Base-by-base conservation (phyloP, 2,797 vertebrate species). In the Petrocephalus sullivani region DNA sequence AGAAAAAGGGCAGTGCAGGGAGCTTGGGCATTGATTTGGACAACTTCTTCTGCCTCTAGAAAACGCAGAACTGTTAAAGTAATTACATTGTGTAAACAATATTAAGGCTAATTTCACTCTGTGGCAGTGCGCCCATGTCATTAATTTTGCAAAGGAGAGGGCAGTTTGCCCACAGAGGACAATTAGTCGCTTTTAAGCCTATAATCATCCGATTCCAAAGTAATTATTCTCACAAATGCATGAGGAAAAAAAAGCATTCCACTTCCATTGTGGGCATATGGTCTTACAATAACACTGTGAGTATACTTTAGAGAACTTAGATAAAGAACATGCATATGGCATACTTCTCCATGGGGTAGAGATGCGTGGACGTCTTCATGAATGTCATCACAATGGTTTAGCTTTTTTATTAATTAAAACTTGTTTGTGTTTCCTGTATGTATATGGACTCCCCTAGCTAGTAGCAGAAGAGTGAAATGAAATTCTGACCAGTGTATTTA, bases 101-200 rank as follows among this genome's bases (percentile, higher is more conserved):
- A 14, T 85, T 86, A 14, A 87, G 84, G 87, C 84, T 87, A 89
- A 89, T 90, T 90, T 86, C 85, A 75, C 57, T 5, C 60, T 23
- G 88, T 92, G 92, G 91, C 91, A 89, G 88, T 89, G 8, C 90
- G 89, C 89, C 91, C 89, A 90, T 85, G 78, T 49, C 83, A 89
- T 94, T 92, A 90, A 89, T 91, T 91, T 92, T 82, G 89, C 90
- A 88, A 89, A 90, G 83, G 88, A 92, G 89, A 89, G 89, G 84
- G 87, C 64, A 89, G 87, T 88, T 92, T 92, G 89, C 90, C 90
- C 91, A 88, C 91, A 71, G 91, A 90, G 91, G 90, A 88, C 91
- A 90, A 92, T 93, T 91, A 92, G 85, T 41, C 78, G 92, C 89
- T 91, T 89, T 87, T 90, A 86, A 81, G 88, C 86, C 89, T 90